phyloP scores from a whole-genome alignment of 2,888 invertebrate genomes.

The Zygothrica quintamaculata region DNA sequence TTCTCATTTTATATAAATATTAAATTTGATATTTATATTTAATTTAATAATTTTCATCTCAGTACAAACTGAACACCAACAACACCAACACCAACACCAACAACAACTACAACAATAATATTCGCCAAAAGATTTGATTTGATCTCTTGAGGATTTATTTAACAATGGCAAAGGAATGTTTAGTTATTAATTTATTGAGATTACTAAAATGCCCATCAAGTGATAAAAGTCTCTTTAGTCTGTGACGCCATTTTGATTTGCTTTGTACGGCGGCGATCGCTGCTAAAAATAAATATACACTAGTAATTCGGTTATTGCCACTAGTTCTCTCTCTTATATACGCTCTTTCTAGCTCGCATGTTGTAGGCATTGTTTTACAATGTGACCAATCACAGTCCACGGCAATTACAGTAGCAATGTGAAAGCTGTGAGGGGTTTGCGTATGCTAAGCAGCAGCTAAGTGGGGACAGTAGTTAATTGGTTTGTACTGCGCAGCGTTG shows the following conservation, averaged over 20 bases:
- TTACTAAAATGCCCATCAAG: constrained; percentile 30
- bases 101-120: constrained; percentile 3
- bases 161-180: too few relatives aligned
- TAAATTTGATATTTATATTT: constrained; percentile 57
- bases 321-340: constrained; percentile 4
- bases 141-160: too few relatives aligned
- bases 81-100: constrained; percentile 28
- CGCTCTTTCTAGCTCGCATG: neutral
- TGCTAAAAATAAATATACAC: constrained; percentile 47
- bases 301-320: constrained; percentile 6
- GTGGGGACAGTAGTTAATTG: constrained; percentile 24
- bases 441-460: neutral
- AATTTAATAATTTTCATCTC: constrained; percentile 64
- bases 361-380: too few relatives aligned
- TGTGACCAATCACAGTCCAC: constrained; percentile 53
- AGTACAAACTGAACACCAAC: constrained; percentile 52
- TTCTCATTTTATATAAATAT: constrained; percentile 41
- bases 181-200: too few relatives aligned
- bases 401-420: constrained; percentile 8
- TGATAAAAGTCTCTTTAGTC: constrained; percentile 41
- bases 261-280: constrained; percentile 26
- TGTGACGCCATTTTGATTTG: constrained; percentile 46
- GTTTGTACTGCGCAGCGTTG: constrained; percentile 12
- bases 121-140: too few relatives aligned
- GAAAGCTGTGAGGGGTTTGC: neutral